Conservation (phyloP, 2,888 invertebrate species). For the Lasioglossum leucozonium region DNA sequence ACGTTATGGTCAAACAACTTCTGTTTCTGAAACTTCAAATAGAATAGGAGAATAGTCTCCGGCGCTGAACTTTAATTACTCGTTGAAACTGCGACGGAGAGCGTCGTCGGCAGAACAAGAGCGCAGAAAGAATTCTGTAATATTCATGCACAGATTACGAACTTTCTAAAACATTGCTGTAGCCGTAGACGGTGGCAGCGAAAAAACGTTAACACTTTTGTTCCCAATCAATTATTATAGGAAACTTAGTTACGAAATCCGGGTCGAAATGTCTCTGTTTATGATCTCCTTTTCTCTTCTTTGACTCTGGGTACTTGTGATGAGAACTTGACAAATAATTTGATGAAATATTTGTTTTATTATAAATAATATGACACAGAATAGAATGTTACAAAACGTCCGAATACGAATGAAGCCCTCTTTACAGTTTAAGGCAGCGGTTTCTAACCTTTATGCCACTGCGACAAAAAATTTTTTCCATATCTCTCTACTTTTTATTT, state of each 20-base stretch:
- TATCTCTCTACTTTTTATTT: no score
- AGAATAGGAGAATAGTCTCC: constrained; percentile 28
- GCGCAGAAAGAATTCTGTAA: not conserved
- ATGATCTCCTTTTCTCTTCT: not conserved
- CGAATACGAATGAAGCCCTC: no score
- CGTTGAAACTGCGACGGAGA: constrained; percentile 22
- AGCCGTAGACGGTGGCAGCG: not conserved
- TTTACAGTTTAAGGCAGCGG: not conserved
- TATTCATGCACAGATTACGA: not conserved
- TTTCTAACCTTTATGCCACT: no score
- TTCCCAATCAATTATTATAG: not conserved
- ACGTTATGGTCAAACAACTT: constrained; percentile 45
- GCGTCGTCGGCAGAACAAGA: not conserved
- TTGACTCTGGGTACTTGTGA: not conserved
- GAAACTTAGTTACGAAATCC: not conserved
- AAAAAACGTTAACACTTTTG: not conserved
- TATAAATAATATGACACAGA: no score
- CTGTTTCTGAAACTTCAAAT: constrained; percentile 39
- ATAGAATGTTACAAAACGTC: no score
- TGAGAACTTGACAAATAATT: no score
- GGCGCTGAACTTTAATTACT: constrained; percentile 46
- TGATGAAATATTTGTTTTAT: no score
- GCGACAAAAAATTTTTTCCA: no score
- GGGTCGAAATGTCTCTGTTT: not conserved
- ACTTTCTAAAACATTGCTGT: not conserved